A percentile compares a stretch with the other conserved stretches of the same genome.
Conservation (phyloP, 2,113 vertebrate genomes). For the Atrichornis clamosus region DNA sequence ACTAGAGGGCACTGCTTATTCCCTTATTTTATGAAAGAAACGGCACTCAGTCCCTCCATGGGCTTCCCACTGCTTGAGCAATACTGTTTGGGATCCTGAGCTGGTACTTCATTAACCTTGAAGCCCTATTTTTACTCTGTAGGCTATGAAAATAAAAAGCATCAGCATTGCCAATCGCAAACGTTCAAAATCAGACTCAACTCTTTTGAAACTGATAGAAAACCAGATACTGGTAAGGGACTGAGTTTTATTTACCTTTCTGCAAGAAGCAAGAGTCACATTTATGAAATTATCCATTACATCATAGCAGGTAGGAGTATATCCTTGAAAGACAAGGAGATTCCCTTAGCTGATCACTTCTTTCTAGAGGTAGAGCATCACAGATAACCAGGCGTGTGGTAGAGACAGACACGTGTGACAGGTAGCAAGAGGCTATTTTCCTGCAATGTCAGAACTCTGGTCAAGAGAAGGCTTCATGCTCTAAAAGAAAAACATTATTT, state of each 20-base stretch:
- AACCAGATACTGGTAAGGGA: not conserved
- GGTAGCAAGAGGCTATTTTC: not conserved
- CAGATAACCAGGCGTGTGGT: not conserved
- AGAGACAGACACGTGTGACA: fast-evolving
- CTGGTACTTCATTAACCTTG: not conserved
- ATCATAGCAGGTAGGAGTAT: fast-evolving
- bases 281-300: not conserved
- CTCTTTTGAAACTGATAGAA: not conserved
- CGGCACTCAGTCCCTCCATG: not conserved
- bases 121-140: not conserved
- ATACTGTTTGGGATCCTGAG: not conserved
- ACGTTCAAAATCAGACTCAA: not conserved
- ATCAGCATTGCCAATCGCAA: not conserved
- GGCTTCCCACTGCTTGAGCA: not conserved
- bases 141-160: not conserved
- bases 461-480: fast-evolving
- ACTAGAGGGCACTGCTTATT: conserved; percentile 55
- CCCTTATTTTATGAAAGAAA: not conserved
- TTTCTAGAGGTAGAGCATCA: not conserved
- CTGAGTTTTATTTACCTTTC: not conserved
- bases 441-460: not conserved
- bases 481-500: not conserved
- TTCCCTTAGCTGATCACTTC: not conserved
- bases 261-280: not conserved
- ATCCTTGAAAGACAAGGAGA: not conserved